Percentiles rank a stretch among this genome's conserved stretches.
Conservation (phyloP, 37 sponge, comb jelly and placozoan genomes). For the Mnemiopsis leidyi region DNA sequence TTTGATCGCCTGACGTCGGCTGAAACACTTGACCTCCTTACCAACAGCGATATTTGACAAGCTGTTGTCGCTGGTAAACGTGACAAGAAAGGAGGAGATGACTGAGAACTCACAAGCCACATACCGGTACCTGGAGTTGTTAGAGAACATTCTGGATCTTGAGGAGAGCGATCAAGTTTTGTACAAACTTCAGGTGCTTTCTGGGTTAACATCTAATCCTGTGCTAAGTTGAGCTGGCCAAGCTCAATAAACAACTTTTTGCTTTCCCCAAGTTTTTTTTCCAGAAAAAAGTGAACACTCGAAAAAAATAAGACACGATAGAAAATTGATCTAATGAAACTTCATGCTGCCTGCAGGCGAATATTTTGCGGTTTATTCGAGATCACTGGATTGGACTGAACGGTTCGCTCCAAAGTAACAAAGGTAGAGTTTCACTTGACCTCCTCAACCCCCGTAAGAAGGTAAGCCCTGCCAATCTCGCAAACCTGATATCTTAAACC, state of each 20-base stretch:
- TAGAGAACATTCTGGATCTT: slow-evolving; percentile 39
- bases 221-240: too few species aligned
- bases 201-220: too few species aligned
- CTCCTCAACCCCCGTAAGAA: not conserved
- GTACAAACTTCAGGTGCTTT: slow-evolving; percentile 14
- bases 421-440: not conserved
- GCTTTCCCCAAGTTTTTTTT: too few species aligned
- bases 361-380: not conserved
- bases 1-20: too few species aligned
- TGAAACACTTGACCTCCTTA: too few species aligned
- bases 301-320: too few species aligned
- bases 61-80: not conserved
- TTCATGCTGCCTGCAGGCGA: not conserved
- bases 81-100: not conserved
- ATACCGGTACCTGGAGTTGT: not conserved
- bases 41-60: slow-evolving; percentile 13
- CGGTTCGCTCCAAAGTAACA: not conserved
- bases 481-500: too few species aligned
- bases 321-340: too few species aligned
- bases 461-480: too few species aligned
- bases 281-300: too few species aligned
- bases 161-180: slow-evolving; percentile 8
- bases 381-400: not conserved
- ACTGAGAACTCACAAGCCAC: not conserved
- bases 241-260: too few species aligned